Conservation (phyloP, 2,797 vertebrate species). For the Zalophus californianus region DNA sequence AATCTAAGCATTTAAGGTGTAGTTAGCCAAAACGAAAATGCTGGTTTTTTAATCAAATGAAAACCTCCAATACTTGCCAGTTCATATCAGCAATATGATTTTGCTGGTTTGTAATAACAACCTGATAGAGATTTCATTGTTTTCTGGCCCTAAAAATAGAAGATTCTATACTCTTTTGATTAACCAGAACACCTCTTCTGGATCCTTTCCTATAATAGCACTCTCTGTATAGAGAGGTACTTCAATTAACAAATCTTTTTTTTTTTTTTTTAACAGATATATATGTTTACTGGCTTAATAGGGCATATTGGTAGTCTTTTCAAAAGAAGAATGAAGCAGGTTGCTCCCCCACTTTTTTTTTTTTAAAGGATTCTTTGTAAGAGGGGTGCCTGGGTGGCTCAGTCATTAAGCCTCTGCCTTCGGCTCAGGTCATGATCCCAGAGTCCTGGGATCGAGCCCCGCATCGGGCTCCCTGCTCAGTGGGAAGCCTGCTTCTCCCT, state of each 20-base stretch:
- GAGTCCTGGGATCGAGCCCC: too few species aligned
- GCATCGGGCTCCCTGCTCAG: too few species aligned
- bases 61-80: neutral
- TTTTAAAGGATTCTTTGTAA: neutral
- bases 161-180: neutral
- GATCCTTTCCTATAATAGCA: neutral
- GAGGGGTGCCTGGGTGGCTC: neutral
- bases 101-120: neutral
- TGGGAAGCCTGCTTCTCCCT: too few species aligned
- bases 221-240: neutral
- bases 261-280: neutral
- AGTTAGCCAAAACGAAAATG: slow-evolving; percentile 5
- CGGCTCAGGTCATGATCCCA: too few species aligned
- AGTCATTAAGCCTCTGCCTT: too few species aligned
- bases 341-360: neutral
- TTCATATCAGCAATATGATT: neutral
- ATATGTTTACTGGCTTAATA: neutral
- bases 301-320: neutral
- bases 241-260: neutral
- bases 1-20: neutral
- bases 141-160: slow-evolving; percentile 31
- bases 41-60: neutral
- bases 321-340: neutral
- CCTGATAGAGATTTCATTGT: neutral
- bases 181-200: neutral